Base-by-base conservation (phyloP, 2,888 invertebrate genomes). In the Desoria tigrina region DNA sequence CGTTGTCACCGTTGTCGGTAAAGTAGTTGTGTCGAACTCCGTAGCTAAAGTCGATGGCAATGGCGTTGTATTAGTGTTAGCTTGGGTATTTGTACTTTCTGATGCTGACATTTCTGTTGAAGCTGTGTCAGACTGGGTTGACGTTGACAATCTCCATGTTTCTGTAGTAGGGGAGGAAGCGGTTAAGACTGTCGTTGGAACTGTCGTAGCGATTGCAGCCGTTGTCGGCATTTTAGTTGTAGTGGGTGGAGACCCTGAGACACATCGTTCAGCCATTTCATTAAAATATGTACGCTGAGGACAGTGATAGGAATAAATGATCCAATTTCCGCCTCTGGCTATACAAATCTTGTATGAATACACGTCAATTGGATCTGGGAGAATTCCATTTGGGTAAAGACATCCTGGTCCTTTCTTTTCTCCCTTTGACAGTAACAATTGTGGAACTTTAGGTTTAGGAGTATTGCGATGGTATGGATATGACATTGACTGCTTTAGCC, bases 291-390 rank as follows among this genome's bases (percentile, higher is more conserved):
- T 57, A 4, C 11, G 3, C 6, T 14, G 9, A 23, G 57, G 57
- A 24, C 57, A 57, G 18, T 23, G 6, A n/a, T 57, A 57, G 9
- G 57, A 14, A 28, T 57, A 57, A 4, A 42, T 11, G 3, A 57
- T 42, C 57, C 57, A 57, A 24, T 23, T 42, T 4, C 57, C 16
- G 2, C 57, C 57, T 16, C 6, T n/a, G 26, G 28, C 23, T 18
- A 57, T 21, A 26, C 57, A 57, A 18, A 57, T 21, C 26, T 39
- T 42, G 21, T 57, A 57, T 6, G 16, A 21, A 6, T 21, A 14
- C 7, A 21, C 4, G n/a, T 57, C 32, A 9, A 32, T 21, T 24
- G 24, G 27, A 57, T 57, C 42, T 24, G 57, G 4, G 9, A 28
- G 21, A 9, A 53, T 23, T 53, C 9, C 7, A 6, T 53, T 39